Evolutionary conservation across 2,888 invertebrate species (phyloP), one percentile per base, ranked within the genome.

Genomic region (Catocala fraxini): DNA sequence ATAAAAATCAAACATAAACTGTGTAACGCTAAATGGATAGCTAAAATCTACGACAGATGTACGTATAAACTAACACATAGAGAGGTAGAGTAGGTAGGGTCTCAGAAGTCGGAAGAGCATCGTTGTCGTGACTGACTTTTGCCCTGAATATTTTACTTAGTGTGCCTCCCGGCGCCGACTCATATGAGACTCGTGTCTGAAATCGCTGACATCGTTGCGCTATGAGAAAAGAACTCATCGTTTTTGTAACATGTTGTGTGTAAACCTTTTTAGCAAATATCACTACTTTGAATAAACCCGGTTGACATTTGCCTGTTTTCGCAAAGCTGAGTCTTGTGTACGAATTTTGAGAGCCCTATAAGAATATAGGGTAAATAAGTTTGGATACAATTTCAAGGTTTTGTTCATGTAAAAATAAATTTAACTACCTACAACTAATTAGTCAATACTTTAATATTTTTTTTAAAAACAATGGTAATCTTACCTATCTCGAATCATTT

Each of bases 51-150:
- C 35, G 25, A 25, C 25, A 25, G 25, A 25, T 25, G 25, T 6
- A 39, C 6, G 35, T 48, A 66, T 61, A 51, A 61, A 56, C 13
- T 43, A 63, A 65, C 69, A 75, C 71, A 73, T 68, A 76, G 65
- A 73, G 70, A 25, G 25, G 1, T 25, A 25, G 76, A 71, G 74
- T 83, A 83, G 25, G 79, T 62, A 81, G 76, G 80, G 65, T 73
- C 73, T 73, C 79, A 84, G 71, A 74, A 83, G 79, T 83, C 75
- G 83, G 80, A 86, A 82, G 82, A 85, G 76, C 77, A 80, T 75
- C 74, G 70, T 75, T 75, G 75, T 91, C 92, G 92, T 92, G 92
- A 91, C 92, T 92, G 91, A 92, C 92, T 90, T 89, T 90, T 91
- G 91, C 86, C 91, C 91, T 91, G 91, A 89, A 91, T 92, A 91